Evolutionary conservation across 1,140 invertebrate species (phyloP).

Genomic region (Sweltsa coloradensis): DNA sequence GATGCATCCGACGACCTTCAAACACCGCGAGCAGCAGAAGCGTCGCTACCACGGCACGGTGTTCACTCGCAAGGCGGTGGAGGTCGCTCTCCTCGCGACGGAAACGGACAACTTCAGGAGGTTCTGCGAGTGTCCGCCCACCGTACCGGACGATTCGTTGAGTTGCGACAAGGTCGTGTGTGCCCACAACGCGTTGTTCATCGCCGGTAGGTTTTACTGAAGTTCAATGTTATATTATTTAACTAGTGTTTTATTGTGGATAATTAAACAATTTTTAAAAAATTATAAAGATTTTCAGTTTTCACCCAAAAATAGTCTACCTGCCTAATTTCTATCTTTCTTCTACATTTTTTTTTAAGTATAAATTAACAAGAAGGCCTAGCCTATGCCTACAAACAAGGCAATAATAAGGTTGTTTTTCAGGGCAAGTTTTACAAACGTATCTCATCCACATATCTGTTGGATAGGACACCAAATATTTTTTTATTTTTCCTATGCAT

Average conservation of each 20-base stretch:
- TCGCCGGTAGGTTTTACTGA: constrained; percentile 37
- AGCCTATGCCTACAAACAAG: too few species aligned
- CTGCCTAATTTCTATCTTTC: constrained; percentile 7
- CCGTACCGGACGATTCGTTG: constrained; percentile 25
- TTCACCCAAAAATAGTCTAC: constrained; percentile 10
- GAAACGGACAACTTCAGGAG: constrained; percentile 33
- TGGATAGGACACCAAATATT: too few species aligned
- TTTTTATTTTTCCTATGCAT: too few species aligned
- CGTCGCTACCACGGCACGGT: constrained; percentile 27
- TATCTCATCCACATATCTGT: too few species aligned
- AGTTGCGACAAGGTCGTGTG: constrained; percentile 33
- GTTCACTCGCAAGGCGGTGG: constrained; percentile 40
- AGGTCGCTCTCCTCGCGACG: constrained; percentile 31
- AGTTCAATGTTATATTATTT: too few species aligned
- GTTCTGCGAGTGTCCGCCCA: constrained; percentile 31
- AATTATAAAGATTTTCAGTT: background rate
- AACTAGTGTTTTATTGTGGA: too few species aligned
- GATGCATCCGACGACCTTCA: constrained; percentile 23
- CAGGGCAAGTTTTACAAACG: too few species aligned
- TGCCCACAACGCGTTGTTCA: constrained; percentile 38
- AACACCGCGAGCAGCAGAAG: constrained; percentile 19
- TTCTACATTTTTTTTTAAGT: constrained; percentile 4
- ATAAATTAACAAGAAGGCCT: constrained; percentile 12
- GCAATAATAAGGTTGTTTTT: too few species aligned
- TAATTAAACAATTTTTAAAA: too few species aligned